phyloP scores from a whole-genome alignment of 2,888 invertebrate species.

The Cotesia congregata region DNA sequence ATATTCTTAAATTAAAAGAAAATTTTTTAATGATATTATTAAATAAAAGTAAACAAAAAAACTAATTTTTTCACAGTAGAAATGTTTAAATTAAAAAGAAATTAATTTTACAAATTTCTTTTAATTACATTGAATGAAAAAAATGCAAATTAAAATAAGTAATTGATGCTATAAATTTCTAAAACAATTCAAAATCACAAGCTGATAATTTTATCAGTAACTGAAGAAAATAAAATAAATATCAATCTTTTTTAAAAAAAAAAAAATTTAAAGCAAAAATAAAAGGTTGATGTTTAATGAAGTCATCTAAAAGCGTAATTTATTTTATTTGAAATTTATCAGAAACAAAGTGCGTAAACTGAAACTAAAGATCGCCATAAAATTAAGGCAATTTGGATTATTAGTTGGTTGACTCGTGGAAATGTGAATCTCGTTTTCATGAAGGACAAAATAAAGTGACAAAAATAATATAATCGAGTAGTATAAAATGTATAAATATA shows the following conservation, averaged over 20 bases:
- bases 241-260: background rate
- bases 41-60: too few relatives aligned
- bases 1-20: too few relatives aligned
- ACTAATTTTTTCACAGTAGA: too few relatives aligned
- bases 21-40: too few relatives aligned
- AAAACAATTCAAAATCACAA: too few relatives aligned
- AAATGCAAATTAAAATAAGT: too few relatives aligned
- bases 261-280: background rate
- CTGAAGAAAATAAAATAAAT: background rate
- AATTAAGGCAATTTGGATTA: background rate
- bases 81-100: too few relatives aligned
- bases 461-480: constrained; percentile 10
- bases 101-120: too few relatives aligned
- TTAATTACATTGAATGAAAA: too few relatives aligned
- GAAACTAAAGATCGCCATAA: background rate
- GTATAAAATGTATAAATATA: background rate
- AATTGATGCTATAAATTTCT: too few relatives aligned
- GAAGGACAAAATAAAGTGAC: constrained; percentile 25
- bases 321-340: background rate
- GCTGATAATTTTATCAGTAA: too few relatives aligned
- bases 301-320: background rate
- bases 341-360: background rate
- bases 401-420: background rate
- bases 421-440: background rate
- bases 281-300: background rate